phyloP scores from a whole-genome alignment of 1,140 invertebrate species.

The Drosophila melanica region DNA sequence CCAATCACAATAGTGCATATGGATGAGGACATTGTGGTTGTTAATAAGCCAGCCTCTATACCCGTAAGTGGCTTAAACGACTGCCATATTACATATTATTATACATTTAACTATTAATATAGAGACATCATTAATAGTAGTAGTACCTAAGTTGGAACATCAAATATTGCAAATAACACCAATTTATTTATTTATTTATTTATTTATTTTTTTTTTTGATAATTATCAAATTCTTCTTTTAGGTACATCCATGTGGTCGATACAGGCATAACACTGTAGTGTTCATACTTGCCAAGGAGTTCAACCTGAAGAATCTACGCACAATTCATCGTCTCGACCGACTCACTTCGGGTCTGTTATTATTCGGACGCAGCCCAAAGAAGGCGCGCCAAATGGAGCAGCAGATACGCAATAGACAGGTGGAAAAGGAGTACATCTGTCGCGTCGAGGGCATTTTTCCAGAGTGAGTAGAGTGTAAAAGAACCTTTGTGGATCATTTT shows the following conservation, averaged over 20 bases:
- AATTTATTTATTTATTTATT: too few relatives aligned
- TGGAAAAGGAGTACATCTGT: slow-evolving; percentile 98
- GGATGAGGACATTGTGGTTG: slow-evolving; percentile 98
- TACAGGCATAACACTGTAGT: slow-evolving; percentile 98
- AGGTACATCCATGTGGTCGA: slow-evolving; percentile 98
- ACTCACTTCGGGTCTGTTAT: slow-evolving; percentile 95
- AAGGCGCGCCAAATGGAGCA: slow-evolving; percentile 97
- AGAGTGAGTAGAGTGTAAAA: too few relatives aligned
- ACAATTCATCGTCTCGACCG: slow-evolving; percentile 96
- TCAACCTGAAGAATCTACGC: slow-evolving; percentile 95
- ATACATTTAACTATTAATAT: slow-evolving; percentile 32
- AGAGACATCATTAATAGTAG: background rate
- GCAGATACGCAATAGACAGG: slow-evolving; percentile 95
- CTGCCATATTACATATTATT: slow-evolving; percentile 85
- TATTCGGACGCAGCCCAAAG: slow-evolving; percentile 96
- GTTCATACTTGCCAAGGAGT: slow-evolving; percentile 98
- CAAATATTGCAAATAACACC: background rate
- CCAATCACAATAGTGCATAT: slow-evolving; percentile 98
- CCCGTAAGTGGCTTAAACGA: slow-evolving; percentile 95
- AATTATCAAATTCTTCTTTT: background rate
- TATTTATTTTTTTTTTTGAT: too few relatives aligned
- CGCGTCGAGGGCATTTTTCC: slow-evolving; percentile 98
- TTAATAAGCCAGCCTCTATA: slow-evolving; percentile 99
- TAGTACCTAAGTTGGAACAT: slow-evolving; percentile 7
- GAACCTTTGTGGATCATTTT: too few relatives aligned